These are phyloP conservation scores for Linyphia triangularis DNA, from an alignment of 2,888 invertebrate species.

Conservation along the genomic window DNA sequence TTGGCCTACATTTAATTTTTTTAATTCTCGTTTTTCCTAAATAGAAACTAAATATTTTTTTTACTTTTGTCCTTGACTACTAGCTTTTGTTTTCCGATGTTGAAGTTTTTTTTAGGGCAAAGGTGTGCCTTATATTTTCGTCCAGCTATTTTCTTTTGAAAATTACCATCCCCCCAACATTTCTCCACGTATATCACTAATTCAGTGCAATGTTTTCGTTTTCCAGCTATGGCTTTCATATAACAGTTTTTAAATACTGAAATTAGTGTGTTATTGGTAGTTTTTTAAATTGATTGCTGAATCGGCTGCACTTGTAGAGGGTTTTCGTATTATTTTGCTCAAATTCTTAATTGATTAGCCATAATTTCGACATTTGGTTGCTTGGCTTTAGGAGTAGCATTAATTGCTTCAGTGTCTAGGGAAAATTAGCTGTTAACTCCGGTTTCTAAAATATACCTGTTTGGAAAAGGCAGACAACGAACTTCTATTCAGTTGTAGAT, in stretches of 20 bases:
- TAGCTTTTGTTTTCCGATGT: background rate
- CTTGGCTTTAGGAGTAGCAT: no score
- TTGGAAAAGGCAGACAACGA: no score
- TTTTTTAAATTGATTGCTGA: no score
- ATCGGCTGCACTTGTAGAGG: no score
- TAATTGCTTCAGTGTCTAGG: no score
- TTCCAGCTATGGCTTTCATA: background rate
- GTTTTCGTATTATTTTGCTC: no score
- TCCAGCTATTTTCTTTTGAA: background rate
- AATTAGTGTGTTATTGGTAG: no score
- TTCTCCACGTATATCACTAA: background rate
- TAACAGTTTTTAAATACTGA: background rate
- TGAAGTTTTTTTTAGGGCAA: background rate
- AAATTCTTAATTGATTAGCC: no score
- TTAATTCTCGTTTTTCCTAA: background rate
- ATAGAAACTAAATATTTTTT: conserved; percentile 2
- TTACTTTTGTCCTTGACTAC: background rate
- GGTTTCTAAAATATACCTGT: no score
- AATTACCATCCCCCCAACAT: background rate
- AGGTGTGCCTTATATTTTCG: background rate
- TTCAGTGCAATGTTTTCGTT: background rate
- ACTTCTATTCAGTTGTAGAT: no score
- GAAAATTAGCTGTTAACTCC: no score
- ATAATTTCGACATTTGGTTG: no score
- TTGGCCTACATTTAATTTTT: conserved; percentile 35